Percentiles rank a stretch among this genome's conserved stretches.
These are phyloP conservation scores for Sesamia nonagrioides DNA, from an alignment of 1,140 invertebrate species.

Conservation along the genomic window DNA sequence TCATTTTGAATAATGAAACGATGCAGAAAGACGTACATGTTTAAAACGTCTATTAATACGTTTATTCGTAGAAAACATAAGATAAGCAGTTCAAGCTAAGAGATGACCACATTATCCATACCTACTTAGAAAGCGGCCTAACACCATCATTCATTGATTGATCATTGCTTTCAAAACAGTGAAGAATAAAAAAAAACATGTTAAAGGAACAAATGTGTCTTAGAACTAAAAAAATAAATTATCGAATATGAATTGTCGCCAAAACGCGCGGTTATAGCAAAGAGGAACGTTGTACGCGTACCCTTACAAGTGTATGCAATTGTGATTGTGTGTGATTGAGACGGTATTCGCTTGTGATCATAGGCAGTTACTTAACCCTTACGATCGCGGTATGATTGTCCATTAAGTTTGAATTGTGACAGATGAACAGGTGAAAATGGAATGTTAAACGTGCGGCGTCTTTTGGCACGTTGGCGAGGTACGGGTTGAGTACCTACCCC, in stretches of 20 bases:
- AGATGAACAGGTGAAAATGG: slow-evolving; percentile 31
- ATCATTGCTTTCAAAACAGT: too few species aligned
- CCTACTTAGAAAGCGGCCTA: too few species aligned
- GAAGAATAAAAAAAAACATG: too few species aligned
- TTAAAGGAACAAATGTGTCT: too few species aligned
- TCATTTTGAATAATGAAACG: too few species aligned
- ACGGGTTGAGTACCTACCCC: slow-evolving; percentile 21
- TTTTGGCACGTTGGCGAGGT: slow-evolving; percentile 33
- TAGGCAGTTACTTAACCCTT: slow-evolving; percentile 50
- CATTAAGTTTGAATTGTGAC: slow-evolving; percentile 56
- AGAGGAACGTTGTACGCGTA: neutral
- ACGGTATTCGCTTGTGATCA: slow-evolving; percentile 47
- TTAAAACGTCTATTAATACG: too few species aligned
- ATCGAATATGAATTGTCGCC: neutral
- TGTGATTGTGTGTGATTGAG: slow-evolving; percentile 26
- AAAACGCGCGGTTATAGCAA: neutral
- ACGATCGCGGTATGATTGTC: slow-evolving; percentile 54
- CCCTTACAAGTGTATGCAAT: slow-evolving; percentile 18
- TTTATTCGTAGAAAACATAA: too few species aligned
- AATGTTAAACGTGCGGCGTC: slow-evolving; percentile 23
- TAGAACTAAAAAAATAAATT: too few species aligned
- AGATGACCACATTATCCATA: too few species aligned
- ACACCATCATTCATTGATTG: too few species aligned
- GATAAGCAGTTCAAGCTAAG: too few species aligned
- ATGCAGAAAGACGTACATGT: too few species aligned